phyloP scores from a whole-genome alignment of 1,140 invertebrate species.

The Drosophila erecta region DNA sequence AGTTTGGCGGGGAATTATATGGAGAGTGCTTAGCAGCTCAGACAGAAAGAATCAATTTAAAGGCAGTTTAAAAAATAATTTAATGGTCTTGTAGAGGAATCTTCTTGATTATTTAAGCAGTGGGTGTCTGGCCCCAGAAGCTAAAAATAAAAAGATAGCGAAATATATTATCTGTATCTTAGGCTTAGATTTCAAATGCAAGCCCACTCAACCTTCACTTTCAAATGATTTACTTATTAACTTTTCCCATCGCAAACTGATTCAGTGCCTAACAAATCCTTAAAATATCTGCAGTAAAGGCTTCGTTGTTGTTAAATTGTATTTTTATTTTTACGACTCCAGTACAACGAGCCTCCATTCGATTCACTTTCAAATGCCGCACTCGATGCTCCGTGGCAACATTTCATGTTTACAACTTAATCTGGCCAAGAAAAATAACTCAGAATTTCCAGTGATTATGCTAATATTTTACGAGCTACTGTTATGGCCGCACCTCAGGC shows the following conservation, averaged over 20 bases:
- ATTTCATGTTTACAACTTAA: conserved; percentile 55
- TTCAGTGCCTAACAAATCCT: no score
- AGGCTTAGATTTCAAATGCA: neutral
- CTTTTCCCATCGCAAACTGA: no score
- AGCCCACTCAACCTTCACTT: neutral
- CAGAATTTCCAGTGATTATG: conserved; percentile 66
- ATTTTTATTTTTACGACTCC: no score
- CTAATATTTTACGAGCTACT: conserved; percentile 78
- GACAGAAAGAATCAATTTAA: conserved; percentile 13
- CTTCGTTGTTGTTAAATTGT: no score
- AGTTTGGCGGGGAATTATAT: conserved; percentile 5
- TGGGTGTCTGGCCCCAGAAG: no score
- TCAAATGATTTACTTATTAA: neutral
- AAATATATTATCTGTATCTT: no score
- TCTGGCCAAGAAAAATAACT: conserved; percentile 25
- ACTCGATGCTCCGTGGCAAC: conserved; percentile 17
- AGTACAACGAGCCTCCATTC: neutral
- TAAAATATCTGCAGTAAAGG: no score
- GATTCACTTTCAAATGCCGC: conserved; percentile 53
- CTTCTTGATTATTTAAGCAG: neutral
- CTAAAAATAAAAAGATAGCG: no score
- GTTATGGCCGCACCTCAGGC: conserved; percentile 50
- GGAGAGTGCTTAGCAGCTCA: neutral
- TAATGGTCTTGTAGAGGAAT: neutral
- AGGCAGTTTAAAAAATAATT: neutral